These are phyloP conservation scores for Penelope pileata DNA, from an alignment of 2,113 vertebrate species.

Conservation along the genomic window DNA sequence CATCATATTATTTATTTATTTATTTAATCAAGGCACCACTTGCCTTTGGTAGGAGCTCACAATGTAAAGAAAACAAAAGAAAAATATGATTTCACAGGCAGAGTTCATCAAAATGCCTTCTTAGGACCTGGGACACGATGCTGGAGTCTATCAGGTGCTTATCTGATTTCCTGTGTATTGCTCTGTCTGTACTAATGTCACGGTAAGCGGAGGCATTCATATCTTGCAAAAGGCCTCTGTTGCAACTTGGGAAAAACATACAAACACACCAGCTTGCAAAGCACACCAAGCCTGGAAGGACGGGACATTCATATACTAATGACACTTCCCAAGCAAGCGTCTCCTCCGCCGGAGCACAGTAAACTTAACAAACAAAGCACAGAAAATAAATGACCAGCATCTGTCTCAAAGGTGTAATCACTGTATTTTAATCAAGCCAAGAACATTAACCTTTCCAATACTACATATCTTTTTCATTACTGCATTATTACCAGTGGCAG, in stretches of 20 bases:
- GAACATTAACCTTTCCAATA: background rate
- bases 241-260: background rate
- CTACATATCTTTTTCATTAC: background rate
- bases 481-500: background rate
- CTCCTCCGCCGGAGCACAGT: background rate
- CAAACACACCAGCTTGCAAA: background rate
- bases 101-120: background rate
- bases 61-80: background rate
- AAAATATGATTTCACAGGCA: background rate
- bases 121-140: background rate
- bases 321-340: background rate
- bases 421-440: slow-evolving; percentile 7
- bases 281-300: background rate
- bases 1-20: background rate
- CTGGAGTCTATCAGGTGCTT: background rate
- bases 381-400: background rate
- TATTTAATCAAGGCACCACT: background rate
- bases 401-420: background rate
- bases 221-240: background rate
- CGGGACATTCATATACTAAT: background rate
- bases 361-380: background rate
- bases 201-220: rapidly evolving
- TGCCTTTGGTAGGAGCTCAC: background rate
- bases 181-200: background rate
- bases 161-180: background rate